A percentile compares a stretch with the other conserved stretches of the same genome.
Evolutionary conservation across 2,113 vertebrate genomes (phyloP).

Genomic region (Lates calcarifer): DNA sequence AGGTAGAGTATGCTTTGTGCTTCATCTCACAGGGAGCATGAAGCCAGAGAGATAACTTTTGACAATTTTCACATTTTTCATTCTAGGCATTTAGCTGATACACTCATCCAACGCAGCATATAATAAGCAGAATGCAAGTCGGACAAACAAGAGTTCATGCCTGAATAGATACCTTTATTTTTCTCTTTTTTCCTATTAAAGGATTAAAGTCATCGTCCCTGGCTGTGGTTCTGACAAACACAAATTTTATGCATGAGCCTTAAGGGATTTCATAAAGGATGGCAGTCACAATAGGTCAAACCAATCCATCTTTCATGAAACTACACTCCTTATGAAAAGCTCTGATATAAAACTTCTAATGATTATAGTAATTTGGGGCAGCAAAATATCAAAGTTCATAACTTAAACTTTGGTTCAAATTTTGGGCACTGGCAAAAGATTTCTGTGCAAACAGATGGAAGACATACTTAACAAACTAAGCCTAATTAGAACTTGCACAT

Average conservation of each 20-base stretch:
- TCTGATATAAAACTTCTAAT: constrained; percentile 28
- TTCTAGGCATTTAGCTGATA: constrained; percentile 33
- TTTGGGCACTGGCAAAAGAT: constrained; percentile 15
- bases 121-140: constrained; percentile 36
- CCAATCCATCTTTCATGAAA: constrained; percentile 43
- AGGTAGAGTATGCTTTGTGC: constrained; percentile 56
- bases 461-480: constrained; percentile 37
- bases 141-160: constrained; percentile 47
- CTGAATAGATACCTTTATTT: constrained; percentile 31
- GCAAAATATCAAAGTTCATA: constrained; percentile 43
- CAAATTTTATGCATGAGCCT: constrained; percentile 33
- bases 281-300: constrained; percentile 41
- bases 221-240: constrained; percentile 37
- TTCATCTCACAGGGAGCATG: constrained; percentile 28
- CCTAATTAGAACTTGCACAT: constrained; percentile 42
- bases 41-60: constrained; percentile 38
- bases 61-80: constrained; percentile 41
- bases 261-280: constrained; percentile 39
- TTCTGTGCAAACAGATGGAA: constrained; percentile 53
- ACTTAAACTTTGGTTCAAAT: constrained; percentile 24
- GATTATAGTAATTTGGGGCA: constrained; percentile 6
- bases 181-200: constrained; percentile 46
- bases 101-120: constrained; percentile 24
- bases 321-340: constrained; percentile 15
- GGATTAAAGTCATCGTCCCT: constrained; percentile 43